Evolutionary conservation across 2,888 invertebrate species (phyloP), one percentile per base, ranked within the genome.

Genomic region (Eustalomyia histrio): DNA sequence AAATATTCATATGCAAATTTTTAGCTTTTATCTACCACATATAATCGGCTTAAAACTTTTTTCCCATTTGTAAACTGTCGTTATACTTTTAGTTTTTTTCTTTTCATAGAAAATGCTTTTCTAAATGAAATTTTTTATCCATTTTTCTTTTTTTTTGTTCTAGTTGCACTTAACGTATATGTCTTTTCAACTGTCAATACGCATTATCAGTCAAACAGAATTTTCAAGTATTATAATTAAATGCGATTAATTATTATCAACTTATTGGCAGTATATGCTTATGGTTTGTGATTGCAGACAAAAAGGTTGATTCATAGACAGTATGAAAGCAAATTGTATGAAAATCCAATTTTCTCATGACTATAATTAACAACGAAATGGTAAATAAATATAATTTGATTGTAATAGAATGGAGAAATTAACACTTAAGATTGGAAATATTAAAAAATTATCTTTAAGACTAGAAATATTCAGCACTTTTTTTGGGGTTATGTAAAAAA

Each of bases 221-320:
- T 76, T 80, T 80, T 68, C 39, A 43, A 68, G 73, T 55, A 55
- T 57, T 58, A 73, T 57, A 57, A 65, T 68, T 43, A 76, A 80
- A 76, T 80, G 64, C 76, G 80, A 80, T 80, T 80, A 80, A 80
- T 80, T 80, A 73, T 80, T 64, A 58, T 76, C 64, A 73, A 80
- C 64, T 58, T 64, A 61, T 53, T 76, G 17, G 24, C 65, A 21
- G 52, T 24, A 52, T 64, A 64, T 67, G 67, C 67, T 67, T 57
- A 67, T 57, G 55, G 55, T 9, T 67, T 35, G 55, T 35, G 55
- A 55, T 52, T 29, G 18, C 17, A 21, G 16, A 47, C n/a, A 47
- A 47, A n/a, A 14, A 12, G 39, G 9, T 39, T 39, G 39, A 39
- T 39, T 39, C 12, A 39, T 39, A 39, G 39, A 39, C 10, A 39